Conservation (phyloP, 2,113 vertebrate genomes). For the Halcyon senegalensis region DNA sequence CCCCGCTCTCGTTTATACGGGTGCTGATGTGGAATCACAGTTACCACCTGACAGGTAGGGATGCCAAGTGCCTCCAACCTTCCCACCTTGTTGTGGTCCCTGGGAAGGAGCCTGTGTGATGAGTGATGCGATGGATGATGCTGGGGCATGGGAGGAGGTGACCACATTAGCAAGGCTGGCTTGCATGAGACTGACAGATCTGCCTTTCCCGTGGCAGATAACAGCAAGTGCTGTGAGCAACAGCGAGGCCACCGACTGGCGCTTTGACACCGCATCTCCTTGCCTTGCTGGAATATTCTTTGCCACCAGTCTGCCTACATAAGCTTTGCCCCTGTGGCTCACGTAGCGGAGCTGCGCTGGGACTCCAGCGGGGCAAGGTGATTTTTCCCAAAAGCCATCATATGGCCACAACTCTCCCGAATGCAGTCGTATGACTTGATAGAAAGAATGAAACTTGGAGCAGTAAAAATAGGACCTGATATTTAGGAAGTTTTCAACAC, state of each 20-base stretch:
- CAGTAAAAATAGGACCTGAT: constrained; percentile 41
- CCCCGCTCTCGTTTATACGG: background rate
- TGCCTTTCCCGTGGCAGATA: fast-evolving
- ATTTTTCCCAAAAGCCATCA: background rate
- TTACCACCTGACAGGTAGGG: background rate
- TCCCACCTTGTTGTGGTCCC: background rate
- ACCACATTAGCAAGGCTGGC: background rate
- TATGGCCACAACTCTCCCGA: background rate
- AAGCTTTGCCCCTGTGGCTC: background rate
- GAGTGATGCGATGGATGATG: background rate
- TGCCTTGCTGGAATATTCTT: background rate
- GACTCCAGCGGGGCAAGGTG: background rate
- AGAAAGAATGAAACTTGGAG: background rate
- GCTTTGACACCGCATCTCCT: background rate
- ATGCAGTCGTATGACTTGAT: fast-evolving
- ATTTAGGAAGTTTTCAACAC: constrained; percentile 51
- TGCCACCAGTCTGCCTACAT: background rate
- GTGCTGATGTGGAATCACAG: background rate
- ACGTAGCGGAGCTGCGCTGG: fast-evolving
- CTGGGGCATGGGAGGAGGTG: background rate
- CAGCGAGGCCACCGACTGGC: background rate
- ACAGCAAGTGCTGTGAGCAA: background rate
- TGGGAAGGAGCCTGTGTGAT: background rate
- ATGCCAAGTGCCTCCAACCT: fast-evolving
- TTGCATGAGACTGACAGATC: background rate